phyloP scores from a whole-genome alignment of 2,797 vertebrate species.

The Myiothlypis coronata region DNA sequence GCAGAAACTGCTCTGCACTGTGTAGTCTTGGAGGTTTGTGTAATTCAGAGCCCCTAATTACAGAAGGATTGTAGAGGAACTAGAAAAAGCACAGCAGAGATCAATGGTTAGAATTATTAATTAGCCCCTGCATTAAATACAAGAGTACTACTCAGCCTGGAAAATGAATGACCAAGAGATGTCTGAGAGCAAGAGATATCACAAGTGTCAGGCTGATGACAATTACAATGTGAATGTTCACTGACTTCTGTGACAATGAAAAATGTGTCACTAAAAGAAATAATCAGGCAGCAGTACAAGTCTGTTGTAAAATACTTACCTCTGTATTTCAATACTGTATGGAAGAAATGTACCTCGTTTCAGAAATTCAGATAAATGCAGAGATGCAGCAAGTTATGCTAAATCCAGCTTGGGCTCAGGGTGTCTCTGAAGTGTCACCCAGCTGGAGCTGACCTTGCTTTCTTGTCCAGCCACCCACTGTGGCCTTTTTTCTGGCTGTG shows the following conservation, averaged over 20 bases:
- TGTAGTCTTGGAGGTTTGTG: neutral
- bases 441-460: neutral
- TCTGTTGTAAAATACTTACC: neutral
- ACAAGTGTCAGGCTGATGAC: neutral
- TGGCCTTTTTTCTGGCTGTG: neutral
- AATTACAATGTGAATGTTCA: neutral
- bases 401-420: rapidly evolving
- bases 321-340: neutral
- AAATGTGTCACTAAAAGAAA: neutral
- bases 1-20: neutral
- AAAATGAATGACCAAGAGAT: neutral
- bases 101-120: neutral
- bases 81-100: neutral
- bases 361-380: neutral
- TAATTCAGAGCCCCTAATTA: neutral
- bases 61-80: neutral
- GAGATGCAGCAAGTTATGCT: neutral
- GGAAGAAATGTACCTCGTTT: neutral
- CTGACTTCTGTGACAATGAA: neutral
- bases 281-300: neutral
- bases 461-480: neutral
- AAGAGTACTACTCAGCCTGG: neutral
- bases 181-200: neutral
- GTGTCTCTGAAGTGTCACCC: neutral
- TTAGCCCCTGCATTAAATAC: neutral